Evolutionary conservation across 2,113 vertebrate genomes (phyloP), one percentile per base, ranked within the genome.

Genomic region (Sylvicapra grimmia): DNA sequence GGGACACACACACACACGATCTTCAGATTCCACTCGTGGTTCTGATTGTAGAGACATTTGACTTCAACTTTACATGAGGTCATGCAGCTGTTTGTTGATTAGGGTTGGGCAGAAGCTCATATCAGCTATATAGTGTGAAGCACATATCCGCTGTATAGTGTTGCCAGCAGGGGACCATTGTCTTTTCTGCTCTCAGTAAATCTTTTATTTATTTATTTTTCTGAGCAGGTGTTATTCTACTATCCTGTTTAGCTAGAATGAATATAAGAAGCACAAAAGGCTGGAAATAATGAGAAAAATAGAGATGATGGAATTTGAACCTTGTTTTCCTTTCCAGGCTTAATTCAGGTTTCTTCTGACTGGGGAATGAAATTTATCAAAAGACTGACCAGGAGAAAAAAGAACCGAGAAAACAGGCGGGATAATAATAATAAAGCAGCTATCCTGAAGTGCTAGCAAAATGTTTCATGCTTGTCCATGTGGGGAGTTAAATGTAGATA

Each of bases 341-440:
- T 90, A 93, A 93, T 90, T 95, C 89, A 40, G 31, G 8, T 97
- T 93, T 95, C 77, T 96, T 96, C 94, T 97, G 19, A 2, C 49
- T 94, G 54, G 75, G 77, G 80, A 19, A 94, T 96, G 40, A 92
- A 77, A 94, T 85, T 83, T 80, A 80, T 63, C 40, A 94, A 87
- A 97, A 94, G 94, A 85, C 92, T 89, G 47, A 75, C 83, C n/a
- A 63, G 53, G 40, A 97, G 77, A 59, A 87, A 92, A 92, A 92
- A 89, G 47, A 89, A 86, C 27, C 29, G 49, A 89, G 58, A 85
- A 92, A 33, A 31, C 51, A 77, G 63, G 25, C 13, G 14, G 91
- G 91, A 47, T 84, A 79, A 84, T 96, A 83, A 68, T 77, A 72
- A 83, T 51, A 51, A 90, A 68, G 54, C 8, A 0, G 25, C 27